Evolutionary conservation across 64 coral and sea anemone species (phyloP), one percentile per base, ranked within the genome.

Genomic region (Pocillopora verrucosa): DNA sequence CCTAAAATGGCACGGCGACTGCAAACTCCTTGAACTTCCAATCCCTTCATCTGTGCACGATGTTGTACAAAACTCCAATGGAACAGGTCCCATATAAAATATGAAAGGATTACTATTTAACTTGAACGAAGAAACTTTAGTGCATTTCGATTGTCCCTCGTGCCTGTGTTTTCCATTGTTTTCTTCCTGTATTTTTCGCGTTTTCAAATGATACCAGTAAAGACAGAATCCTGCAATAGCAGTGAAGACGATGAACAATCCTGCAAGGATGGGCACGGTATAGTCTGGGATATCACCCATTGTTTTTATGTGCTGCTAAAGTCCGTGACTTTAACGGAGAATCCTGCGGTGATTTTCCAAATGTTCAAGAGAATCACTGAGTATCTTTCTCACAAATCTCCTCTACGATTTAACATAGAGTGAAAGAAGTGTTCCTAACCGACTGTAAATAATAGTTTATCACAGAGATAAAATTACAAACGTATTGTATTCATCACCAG

Each of bases 191-290:
- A 36, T 58, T 26, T 72, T 58, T 51, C 22, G 38, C 20, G 11
- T 41, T 26, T 85, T 72, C 24, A 85, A 85, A 7, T 72, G 72
- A 85, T 12, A 57, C n/a, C 51, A 85, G 56, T 68, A 85, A 22
- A 85, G 82, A 65, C 37, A 85, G 13, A 65, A 41, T 22, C 82
- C 82, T 1, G n/a, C 61, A 38, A 57, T 24, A 25, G 36, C 65
- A 12, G 64, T 24, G 56, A 2, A n/a, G 11, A 85, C 19, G 65
- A 72, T n/a, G 24, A 85, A 85, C 24, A 56, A 11, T 85, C 64
- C 82, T 22, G 62, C 82, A 4, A 85, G 11, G 72, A 58, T 58
- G 11, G 62, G 82, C 58, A 72, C 19, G 37, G 57, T 0, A 34
- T 56, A 5, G 22, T 30, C 82, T 7, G 65, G 37, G 13, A 41